Base-by-base conservation (phyloP, 1,140 invertebrate genomes). In the Scaptodrosophila lebanonensis region DNA sequence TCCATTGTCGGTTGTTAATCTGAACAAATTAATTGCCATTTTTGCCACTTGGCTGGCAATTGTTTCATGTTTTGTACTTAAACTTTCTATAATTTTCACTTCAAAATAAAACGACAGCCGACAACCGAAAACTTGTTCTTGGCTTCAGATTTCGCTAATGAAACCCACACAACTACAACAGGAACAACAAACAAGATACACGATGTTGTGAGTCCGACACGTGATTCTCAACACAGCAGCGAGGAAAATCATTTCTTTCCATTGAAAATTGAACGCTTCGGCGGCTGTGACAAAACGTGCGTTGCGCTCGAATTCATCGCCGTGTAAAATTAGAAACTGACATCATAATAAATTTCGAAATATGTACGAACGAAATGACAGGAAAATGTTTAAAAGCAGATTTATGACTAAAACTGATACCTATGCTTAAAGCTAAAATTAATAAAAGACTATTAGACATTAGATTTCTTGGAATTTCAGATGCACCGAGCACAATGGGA, bases 61-160 rank as follows among this genome's bases (percentile, higher is more conserved):
- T 65, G 61, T 60, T 59, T 60, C 38, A 39, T 52, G 56, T 51
- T 58, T 53, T 59, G 48, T 67, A 51, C 57, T 66, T 66, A 20
- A 60, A 66, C 65, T 67, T 67, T 67, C 65, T 67, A 66, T 27
- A 52, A 61, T 67, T 67, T 67, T 67, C 65, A 66, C 65, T 54
- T 49, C 27, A 67, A 43, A 56, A 64, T 56, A 32, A 53, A 45
- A 32, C 35, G 39, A 18, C 22, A 30, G 13, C 12, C 20, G 44
- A 38, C 6, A 29, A 13, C 29, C 33, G 12, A 27, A 67, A 67
- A 67, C 65, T 67, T 67, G 65, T 67, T 67, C 65, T n/a, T 67
- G 48, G 27, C 11, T 39, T 30, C 11, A 44, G 65, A 60, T 67
- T 67, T 67, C 65, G 65, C 65, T 38, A 67, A 60, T 67, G 38